Evolutionary conservation across 2,888 invertebrate genomes (phyloP), one percentile per base, ranked within the genome.

Genomic region (Drosophila hamatofila): DNA sequence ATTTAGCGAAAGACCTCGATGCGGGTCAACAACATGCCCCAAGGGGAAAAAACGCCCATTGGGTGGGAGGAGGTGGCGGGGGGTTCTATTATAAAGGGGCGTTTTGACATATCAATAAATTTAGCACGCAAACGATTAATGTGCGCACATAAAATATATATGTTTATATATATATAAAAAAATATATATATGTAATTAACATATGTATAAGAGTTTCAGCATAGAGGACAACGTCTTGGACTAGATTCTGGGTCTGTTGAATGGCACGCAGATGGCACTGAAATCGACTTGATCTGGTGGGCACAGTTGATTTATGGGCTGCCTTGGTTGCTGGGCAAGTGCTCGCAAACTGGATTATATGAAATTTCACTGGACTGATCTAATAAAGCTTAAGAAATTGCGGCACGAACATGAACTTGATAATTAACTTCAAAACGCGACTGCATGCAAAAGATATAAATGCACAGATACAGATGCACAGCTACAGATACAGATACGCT

Each of bases 371-470:
- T 55, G 21, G 49, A 56, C 71, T 66, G 72, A 83, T 88, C 87
- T 78, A 86, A 86, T 88, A 83, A 73, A 70, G 85, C 88, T 79
- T 79, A 70, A 73, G 75, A 87, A 89, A 86, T 89, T 89, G 88
- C 80, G 70, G 73, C 85, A 86, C 85, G 85, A 85, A 89, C 89
- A 73, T 81, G 90, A 89, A 71, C 88, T 78, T 70, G 88, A 89
- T 86, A 89, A 86, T 89, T 86, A 86, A 80, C 90, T 78, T 82
- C 75, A 70, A 75, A 75, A 66, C 75, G 77, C 77, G 75, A 75
- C 61, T 65, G 65, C 79, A 84, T 69, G 76, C 87, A 69, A 75
- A 81, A 89, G 81, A 87, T 83, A 65, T 73, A 78, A 68, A 68
- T 73, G 76, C 63, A 49, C 30, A 35, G 59, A 61, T 67, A 51